Percentiles rank a stretch among this genome's conserved stretches.
These are phyloP conservation scores for Hirtodrosophila trivittata DNA, from an alignment of 2,888 invertebrate genomes.

Conservation along the genomic window DNA sequence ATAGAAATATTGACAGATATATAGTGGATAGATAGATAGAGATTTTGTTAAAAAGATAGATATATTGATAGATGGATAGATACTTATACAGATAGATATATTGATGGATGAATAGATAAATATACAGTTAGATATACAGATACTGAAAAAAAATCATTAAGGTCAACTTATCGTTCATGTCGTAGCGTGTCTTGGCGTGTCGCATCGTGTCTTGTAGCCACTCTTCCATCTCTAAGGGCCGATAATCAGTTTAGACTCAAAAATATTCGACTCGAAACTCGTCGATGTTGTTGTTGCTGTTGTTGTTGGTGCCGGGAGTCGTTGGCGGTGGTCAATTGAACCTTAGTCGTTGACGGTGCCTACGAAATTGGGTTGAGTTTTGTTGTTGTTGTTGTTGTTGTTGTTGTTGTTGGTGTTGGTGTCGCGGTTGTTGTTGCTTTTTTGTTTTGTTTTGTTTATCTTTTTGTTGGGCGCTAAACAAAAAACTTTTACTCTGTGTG, in stretches of 20 bases:
- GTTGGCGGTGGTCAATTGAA: slow-evolving; percentile 67
- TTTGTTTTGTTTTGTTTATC: slow-evolving; percentile 27
- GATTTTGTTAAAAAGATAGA: too few species aligned
- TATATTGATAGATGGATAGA: too few species aligned
- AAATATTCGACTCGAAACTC: slow-evolving; percentile 1
- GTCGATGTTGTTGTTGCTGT: neutral
- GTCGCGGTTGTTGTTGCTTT: slow-evolving; percentile 50
- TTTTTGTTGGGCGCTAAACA: slow-evolving; percentile 6
- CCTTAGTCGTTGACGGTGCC: slow-evolving; percentile 62
- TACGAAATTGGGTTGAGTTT: slow-evolving; percentile 73
- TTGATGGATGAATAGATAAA: too few species aligned
- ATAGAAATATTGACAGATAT: too few species aligned
- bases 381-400: slow-evolving; percentile 39
- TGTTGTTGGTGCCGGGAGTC: slow-evolving; percentile 10
- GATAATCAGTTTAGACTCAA: slow-evolving; percentile 4
- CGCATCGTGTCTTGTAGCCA: neutral
- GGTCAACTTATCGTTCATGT: too few species aligned
- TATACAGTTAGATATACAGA: too few species aligned
- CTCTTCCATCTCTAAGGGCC: slow-evolving; percentile 1
- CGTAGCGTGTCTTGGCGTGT: too few species aligned
- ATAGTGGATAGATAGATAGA: too few species aligned
- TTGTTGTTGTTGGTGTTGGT: slow-evolving; percentile 4
- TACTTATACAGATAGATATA: too few species aligned
- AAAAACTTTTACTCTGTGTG: slow-evolving; percentile 42
- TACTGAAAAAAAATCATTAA: too few species aligned